Evolutionary conservation across 1,140 invertebrate genomes (phyloP).

Genomic region (Microplitis mediator): DNA sequence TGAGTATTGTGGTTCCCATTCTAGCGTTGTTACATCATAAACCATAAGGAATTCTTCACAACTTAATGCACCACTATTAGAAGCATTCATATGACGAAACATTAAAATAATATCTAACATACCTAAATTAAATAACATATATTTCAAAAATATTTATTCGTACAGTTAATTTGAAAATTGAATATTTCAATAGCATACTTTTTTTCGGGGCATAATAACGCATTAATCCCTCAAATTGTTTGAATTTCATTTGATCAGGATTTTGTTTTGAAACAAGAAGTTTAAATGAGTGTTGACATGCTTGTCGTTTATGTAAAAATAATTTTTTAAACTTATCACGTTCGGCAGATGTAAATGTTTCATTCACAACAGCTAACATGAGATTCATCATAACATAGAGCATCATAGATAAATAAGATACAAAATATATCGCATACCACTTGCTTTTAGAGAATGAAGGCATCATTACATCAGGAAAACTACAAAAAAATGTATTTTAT

Average conservation of each 20-base stretch:
- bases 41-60: slow-evolving; percentile 79
- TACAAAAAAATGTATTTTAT: slow-evolving; percentile 54
- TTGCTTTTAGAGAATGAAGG: slow-evolving; percentile 80
- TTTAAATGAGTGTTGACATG: slow-evolving; percentile 83
- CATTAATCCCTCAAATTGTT: slow-evolving; percentile 83
- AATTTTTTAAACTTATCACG: slow-evolving; percentile 87
- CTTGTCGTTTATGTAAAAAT: slow-evolving; percentile 81
- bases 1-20: slow-evolving; percentile 75
- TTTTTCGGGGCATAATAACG: slow-evolving; percentile 77
- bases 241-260: slow-evolving; percentile 72
- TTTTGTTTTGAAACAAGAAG: slow-evolving; percentile 76
- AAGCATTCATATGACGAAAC: slow-evolving; percentile 80
- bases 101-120: slow-evolving; percentile 79
- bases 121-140: slow-evolving; percentile 59
- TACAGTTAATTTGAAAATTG: neutral
- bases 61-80: slow-evolving; percentile 69
- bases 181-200: slow-evolving; percentile 60
- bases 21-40: slow-evolving; percentile 75
- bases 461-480: slow-evolving; percentile 95
- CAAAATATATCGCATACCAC: slow-evolving; percentile 87
- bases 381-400: slow-evolving; percentile 91
- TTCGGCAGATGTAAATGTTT: slow-evolving; percentile 87
- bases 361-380: slow-evolving; percentile 91
- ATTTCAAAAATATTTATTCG: slow-evolving; percentile 20
- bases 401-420: slow-evolving; percentile 83